These are phyloP conservation scores for Catocala fraxini DNA, from an alignment of 2,888 invertebrate genomes.

Conservation along the genomic window DNA sequence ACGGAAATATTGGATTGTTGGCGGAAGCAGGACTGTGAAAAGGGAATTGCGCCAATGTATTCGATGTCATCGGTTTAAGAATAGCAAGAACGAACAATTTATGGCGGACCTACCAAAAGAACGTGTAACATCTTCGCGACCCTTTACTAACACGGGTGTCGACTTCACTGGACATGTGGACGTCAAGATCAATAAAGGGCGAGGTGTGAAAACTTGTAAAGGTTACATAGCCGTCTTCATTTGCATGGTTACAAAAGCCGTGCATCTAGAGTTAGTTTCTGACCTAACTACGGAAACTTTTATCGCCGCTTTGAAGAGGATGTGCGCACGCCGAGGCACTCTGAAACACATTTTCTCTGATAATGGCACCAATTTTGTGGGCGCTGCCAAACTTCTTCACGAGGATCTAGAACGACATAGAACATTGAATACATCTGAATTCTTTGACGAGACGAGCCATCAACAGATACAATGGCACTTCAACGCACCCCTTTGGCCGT, in stretches of 20 bases:
- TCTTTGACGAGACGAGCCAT: too few species aligned
- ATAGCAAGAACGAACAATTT: conserved; percentile 6
- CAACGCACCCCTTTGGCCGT: not conserved
- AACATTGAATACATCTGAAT: too few species aligned
- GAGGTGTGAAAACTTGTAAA: conserved; percentile 21
- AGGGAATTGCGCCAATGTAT: conserved; percentile 19
- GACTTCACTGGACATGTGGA: not conserved
- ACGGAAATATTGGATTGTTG: conserved; percentile 13
- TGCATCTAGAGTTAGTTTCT: conserved; percentile 18
- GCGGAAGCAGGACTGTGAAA: conserved; percentile 15
- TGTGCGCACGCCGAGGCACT: conserved; percentile 10
- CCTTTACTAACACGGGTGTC: not conserved
- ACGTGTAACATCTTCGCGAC: conserved; percentile 3
- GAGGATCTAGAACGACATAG: too few species aligned
- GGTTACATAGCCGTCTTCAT: conserved; percentile 23
- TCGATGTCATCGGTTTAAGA: conserved; percentile 13
- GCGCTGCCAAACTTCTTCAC: not conserved
- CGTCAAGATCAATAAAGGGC: conserved; percentile 20
- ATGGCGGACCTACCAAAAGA: conserved; percentile 15
- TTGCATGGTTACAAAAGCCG: conserved; percentile 22
- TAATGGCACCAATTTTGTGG: not conserved
- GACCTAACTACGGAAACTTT: conserved; percentile 19
- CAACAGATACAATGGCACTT: not conserved
- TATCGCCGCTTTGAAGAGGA: conserved; percentile 19
- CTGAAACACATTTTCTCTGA: not conserved